Percentiles rank a stretch among this genome's conserved stretches.
Conservation (phyloP, 2,888 invertebrate species). For the Noctua janthina region DNA sequence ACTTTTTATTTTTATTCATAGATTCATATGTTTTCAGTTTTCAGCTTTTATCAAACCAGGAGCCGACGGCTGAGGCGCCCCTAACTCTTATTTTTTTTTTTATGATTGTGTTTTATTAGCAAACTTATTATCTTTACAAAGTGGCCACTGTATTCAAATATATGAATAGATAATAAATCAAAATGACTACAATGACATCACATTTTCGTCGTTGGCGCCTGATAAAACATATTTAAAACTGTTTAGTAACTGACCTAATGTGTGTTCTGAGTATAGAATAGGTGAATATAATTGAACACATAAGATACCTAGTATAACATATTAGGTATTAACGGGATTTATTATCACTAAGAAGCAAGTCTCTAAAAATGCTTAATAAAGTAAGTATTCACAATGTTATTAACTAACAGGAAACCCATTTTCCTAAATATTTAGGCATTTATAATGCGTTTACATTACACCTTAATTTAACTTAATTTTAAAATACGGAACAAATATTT, state of each 20-base stretch:
- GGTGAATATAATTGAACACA: not conserved
- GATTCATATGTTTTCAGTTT: not conserved
- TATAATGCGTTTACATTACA: no score
- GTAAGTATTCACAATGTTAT: not conserved
- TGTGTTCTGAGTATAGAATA: not conserved
- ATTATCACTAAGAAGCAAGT: not conserved
- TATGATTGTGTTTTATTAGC: not conserved
- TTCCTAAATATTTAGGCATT: no score
- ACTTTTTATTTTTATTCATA: not conserved
- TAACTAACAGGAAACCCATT: no score
- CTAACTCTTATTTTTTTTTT: not conserved
- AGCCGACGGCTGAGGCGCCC: not conserved
- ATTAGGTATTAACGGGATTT: not conserved
- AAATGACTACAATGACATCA: constrained; percentile 15
- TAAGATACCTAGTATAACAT: not conserved
- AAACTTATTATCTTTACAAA: not conserved
- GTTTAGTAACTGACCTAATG: constrained; percentile 11
- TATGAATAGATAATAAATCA: constrained; percentile 7
- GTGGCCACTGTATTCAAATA: not conserved
- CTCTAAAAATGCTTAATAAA: not conserved
- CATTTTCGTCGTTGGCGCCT: not conserved
- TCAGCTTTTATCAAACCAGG: not conserved
- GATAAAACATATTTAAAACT: constrained; percentile 12
- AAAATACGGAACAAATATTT: not conserved
- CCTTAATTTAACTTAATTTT: no score